phyloP scores from a whole-genome alignment of 1,140 invertebrate genomes.

The Cydia pomonella region DNA sequence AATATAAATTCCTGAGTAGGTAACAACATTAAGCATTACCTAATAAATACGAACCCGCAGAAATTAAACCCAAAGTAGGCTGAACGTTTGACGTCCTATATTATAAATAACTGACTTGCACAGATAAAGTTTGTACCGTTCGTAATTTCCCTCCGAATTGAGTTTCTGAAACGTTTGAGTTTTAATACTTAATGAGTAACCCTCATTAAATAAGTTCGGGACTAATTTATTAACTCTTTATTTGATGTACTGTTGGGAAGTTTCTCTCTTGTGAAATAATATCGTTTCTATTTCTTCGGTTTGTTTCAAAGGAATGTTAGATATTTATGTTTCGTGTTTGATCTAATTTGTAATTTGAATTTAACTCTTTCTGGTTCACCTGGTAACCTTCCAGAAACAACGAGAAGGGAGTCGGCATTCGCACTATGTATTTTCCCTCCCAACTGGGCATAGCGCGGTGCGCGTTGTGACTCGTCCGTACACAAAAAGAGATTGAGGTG shows the following conservation, averaged over 20 bases:
- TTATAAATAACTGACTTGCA: slow-evolving; percentile 15
- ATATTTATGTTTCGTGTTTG: neutral
- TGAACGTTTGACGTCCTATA: neutral
- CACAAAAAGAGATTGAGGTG: too few species aligned
- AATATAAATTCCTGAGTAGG: too few species aligned
- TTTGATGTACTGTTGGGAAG: slow-evolving; percentile 21
- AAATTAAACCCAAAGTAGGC: neutral
- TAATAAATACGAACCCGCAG: neutral
- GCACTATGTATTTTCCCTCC: too few species aligned
- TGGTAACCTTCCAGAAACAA: too few species aligned
- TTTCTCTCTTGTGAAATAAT: neutral
- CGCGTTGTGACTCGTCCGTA: too few species aligned
- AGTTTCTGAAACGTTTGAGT: slow-evolving; percentile 29
- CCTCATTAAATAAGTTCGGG: slow-evolving; percentile 20
- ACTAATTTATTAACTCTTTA: slow-evolving; percentile 30
- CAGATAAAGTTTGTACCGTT: slow-evolving; percentile 17
- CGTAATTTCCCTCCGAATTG: slow-evolving; percentile 25
- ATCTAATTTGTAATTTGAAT: neutral
- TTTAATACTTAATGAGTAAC: slow-evolving; percentile 31
- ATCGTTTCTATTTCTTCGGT: neutral
- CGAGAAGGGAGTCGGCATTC: too few species aligned
- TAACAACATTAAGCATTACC: too few species aligned
- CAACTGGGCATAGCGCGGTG: too few species aligned
- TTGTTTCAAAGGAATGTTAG: neutral
- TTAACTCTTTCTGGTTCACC: too few species aligned